Evolutionary conservation across 2,113 vertebrate genomes (phyloP).

Genomic region (Mohoua ochrocephala): DNA sequence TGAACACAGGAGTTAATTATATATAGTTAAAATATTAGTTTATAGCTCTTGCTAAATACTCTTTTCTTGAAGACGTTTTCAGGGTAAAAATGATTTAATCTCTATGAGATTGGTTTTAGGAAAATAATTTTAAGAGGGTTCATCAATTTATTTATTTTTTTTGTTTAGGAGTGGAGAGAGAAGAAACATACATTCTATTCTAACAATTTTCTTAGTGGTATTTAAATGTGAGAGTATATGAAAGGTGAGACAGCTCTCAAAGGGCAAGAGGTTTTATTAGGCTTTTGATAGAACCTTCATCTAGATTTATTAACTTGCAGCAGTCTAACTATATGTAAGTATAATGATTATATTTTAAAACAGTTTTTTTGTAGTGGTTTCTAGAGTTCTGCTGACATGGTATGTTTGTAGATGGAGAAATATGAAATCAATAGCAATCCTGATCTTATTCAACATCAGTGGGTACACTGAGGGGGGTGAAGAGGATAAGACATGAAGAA

Average conservation of each 20-base stretch:
- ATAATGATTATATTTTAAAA: background rate
- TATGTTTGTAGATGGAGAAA: conserved; percentile 3
- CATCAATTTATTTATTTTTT: background rate
- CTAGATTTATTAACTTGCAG: background rate
- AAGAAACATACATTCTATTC: background rate
- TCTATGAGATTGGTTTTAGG: background rate
- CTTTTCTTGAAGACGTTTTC: background rate
- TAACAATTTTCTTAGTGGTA: background rate
- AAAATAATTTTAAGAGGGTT: background rate
- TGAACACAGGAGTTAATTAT: background rate
- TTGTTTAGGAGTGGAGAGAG: background rate
- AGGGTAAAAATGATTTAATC: background rate
- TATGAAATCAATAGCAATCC: background rate
- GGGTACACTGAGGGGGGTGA: background rate
- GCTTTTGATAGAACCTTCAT: background rate
- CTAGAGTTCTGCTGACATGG: background rate
- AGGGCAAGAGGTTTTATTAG: background rate
- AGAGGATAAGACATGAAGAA: background rate
- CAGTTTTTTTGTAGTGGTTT: background rate
- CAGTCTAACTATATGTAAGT: background rate
- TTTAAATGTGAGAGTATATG: background rate
- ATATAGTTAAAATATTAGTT: background rate
- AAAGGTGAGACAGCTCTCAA: background rate
- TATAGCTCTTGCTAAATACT: background rate
- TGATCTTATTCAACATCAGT: background rate